These are phyloP conservation scores for Tyrannus savana DNA, from an alignment of 2,113 vertebrate species.

Conservation along the genomic window DNA sequence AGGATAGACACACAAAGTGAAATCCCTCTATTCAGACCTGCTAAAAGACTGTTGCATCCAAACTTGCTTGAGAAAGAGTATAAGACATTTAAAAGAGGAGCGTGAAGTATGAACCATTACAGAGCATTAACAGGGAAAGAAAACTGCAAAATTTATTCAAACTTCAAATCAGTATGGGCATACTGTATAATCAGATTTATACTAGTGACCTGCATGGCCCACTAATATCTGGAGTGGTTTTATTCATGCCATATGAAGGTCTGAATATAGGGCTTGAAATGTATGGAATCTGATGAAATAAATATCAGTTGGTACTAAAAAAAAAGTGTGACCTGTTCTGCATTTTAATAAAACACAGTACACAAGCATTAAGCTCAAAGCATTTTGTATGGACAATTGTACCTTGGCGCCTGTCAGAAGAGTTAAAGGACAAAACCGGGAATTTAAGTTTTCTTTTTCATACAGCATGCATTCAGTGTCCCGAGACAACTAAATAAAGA, in stretches of 20 bases:
- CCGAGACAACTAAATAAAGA: neutral
- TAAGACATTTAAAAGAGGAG: neutral
- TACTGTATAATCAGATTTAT: neutral
- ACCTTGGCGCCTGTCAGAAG: constrained; percentile 1
- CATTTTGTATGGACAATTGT: neutral
- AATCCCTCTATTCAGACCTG: constrained; percentile 79
- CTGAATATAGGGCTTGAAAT: constrained; percentile 77
- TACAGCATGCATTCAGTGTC: neutral
- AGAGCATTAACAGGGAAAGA: neutral
- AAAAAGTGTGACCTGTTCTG: constrained; percentile 7
- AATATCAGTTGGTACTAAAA: constrained; percentile 56
- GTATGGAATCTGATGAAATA: constrained; percentile 72
- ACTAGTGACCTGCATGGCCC: neutral
- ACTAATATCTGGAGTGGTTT: neutral
- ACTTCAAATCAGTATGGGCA: neutral
- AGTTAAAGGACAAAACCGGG: constrained; percentile 18
- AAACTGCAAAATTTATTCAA: neutral
- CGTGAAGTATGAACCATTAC: neutral
- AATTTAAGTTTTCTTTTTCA: constrained; percentile 12
- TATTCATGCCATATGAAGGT: constrained; percentile 30
- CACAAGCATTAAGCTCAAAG: constrained; percentile 69
- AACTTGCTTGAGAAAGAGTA: neutral
- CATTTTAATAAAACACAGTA: constrained; percentile 74
- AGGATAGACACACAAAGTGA: constrained; percentile 65
- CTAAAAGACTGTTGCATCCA: neutral